These are phyloP conservation scores for Melanocharis versteri DNA, from an alignment of 2,113 vertebrate species.

Conservation along the genomic window DNA sequence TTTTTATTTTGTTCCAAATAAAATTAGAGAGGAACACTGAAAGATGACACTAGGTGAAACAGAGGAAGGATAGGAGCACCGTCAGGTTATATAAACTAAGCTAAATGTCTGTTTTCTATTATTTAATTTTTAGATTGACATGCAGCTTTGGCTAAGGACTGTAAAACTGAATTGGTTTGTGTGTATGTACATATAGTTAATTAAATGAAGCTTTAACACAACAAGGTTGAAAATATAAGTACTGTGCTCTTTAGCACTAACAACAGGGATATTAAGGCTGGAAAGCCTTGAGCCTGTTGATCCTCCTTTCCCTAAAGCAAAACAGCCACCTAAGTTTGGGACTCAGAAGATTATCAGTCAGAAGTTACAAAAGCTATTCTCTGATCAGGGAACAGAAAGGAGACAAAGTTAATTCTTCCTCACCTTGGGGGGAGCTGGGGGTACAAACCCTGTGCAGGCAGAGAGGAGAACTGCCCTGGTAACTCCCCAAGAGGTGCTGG, in stretches of 20 bases:
- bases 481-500: conserved; percentile 31
- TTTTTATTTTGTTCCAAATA: conserved; percentile 73
- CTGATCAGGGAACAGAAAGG: conserved; percentile 42
- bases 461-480: conserved; percentile 6
- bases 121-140: conserved; percentile 54
- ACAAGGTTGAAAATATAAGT: not conserved
- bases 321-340: conserved; percentile 55
- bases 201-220: conserved; percentile 11
- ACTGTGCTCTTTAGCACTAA: not conserved
- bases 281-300: conserved; percentile 58
- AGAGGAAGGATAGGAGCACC: conserved; percentile 24
- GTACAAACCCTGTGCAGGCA: not conserved
- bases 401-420: conserved; percentile 32
- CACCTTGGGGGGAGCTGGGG: not conserved
- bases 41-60: conserved; percentile 50
- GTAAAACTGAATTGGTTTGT: not conserved
- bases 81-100: conserved; percentile 30
- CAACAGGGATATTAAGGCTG: conserved; percentile 1
- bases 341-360: conserved; percentile 45
- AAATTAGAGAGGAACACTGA: conserved; percentile 52
- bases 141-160: conserved; percentile 11
- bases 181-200: not conserved
- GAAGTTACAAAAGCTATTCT: conserved; percentile 6
- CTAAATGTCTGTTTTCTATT: conserved; percentile 41
- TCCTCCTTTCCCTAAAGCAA: conserved; percentile 66